Conservation (phyloP, 2,888 invertebrate genomes). For the Apamea monoglypha region DNA sequence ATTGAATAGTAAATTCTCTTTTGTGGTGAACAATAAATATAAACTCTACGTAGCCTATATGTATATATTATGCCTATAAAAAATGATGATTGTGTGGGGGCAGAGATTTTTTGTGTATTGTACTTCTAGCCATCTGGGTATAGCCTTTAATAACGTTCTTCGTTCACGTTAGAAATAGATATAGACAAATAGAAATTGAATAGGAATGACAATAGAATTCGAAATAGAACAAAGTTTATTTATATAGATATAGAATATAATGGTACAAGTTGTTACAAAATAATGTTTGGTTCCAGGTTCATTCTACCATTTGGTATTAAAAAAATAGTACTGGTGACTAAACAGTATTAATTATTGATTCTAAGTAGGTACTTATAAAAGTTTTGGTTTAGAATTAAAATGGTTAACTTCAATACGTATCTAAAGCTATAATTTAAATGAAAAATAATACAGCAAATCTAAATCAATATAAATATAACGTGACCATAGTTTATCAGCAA, state of each 20-base stretch:
- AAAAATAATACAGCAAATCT: not conserved
- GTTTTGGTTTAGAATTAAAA: not conserved
- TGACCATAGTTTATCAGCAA: not conserved
- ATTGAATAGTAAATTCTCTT: not conserved
- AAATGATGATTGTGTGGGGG: not conserved
- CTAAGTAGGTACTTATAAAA: not conserved
- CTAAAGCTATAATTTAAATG: too few relatives aligned
- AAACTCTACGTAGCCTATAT: not conserved
- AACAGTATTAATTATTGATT: not conserved
- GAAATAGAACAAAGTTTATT: not conserved
- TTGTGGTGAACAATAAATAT: not conserved
- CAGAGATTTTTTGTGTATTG: not conserved
- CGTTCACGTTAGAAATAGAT: not conserved
- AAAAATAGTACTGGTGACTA: not conserved
- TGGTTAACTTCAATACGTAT: too few relatives aligned
- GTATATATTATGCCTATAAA: not conserved
- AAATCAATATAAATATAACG: not conserved
- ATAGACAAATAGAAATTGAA: not conserved
- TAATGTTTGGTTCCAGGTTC: not conserved
- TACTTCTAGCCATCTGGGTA: too few relatives aligned
- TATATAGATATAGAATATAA: not conserved
- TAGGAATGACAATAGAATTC: not conserved
- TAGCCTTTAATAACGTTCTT: not conserved
- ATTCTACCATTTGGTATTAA: not conserved
- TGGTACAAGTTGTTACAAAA: not conserved